Evolutionary conservation across 2,113 vertebrate species (phyloP), one percentile per base, ranked within the genome.

Genomic region (Mobula hypostoma): DNA sequence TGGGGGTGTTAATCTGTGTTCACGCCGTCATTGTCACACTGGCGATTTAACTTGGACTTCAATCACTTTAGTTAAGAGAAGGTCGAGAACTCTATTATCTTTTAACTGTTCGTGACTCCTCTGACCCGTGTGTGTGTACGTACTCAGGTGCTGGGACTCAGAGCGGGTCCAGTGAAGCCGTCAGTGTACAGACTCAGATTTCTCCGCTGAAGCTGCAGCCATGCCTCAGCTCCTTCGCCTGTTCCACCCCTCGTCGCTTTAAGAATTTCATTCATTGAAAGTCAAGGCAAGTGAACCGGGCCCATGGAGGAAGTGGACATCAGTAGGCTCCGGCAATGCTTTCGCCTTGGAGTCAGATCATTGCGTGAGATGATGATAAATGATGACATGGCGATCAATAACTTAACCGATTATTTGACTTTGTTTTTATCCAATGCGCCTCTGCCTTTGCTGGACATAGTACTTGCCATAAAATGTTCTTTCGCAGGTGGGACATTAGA

Each of bases 21-120:
- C 91, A 74, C 68, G 72, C 68, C 21, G 68, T 48, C 36, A 27
- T 68, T 93, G 91, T 93, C 91, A 93, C 68, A 74, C 19, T 76
- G 91, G 63, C 70, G 36, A 74, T 74, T 56, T 93, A 48, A 92
- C 66, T 72, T 40, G 63, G 19, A 56, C 91, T 72, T 93, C 91
- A 93, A 74, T 93, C 68, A 76, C 85, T 93, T 93, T 93, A 56
- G 91, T 70, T 93, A 24, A 48, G 91, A 93, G 85, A 66, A 90
- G 91, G 91, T 93, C 36, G 40, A 2, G 91, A 74, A 93, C 91
- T 93, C 91, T 40, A 74, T 93, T 92, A 92, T 92, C 63, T 92
- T 61, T 72, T 92, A 92, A 92, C 66, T 70, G n/a, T 72, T 92
- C 15, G 48, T 92, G n/a, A 19, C n/a, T 90, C 19, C 32, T 92